phyloP scores from a whole-genome alignment of 2,113 vertebrate genomes.

The Cinclus mexicanus region DNA sequence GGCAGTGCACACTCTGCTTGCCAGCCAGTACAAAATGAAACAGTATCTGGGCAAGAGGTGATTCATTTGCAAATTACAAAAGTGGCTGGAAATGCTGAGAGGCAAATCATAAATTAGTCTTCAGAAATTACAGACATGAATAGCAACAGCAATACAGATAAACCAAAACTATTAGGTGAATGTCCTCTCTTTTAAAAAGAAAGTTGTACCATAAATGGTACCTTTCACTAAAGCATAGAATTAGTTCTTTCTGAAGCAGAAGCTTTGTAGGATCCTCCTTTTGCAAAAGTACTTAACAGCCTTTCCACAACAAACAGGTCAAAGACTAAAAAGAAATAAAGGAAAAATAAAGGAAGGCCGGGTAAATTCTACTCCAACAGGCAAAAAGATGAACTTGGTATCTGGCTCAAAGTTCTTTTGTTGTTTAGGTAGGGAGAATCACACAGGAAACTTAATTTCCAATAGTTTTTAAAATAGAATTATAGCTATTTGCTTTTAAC shows the following conservation, averaged over 20 bases:
- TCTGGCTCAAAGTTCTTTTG: background rate
- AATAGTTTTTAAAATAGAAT: background rate
- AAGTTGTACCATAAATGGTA: background rate
- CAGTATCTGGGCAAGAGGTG: background rate
- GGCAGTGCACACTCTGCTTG: background rate
- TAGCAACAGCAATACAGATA: background rate
- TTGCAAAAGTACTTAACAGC: background rate
- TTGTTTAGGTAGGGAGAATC: background rate
- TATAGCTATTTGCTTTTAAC: background rate
- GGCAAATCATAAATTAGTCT: background rate
- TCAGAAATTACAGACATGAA: background rate
- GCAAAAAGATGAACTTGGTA: background rate
- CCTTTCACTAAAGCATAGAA: background rate
- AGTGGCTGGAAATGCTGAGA: background rate
- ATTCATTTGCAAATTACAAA: conserved; percentile 12
- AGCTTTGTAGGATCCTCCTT: background rate
- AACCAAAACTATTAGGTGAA: background rate
- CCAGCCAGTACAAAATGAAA: background rate
- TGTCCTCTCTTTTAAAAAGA: background rate
- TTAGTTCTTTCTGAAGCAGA: background rate
- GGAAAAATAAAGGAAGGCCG: background rate
- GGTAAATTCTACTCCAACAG: background rate
- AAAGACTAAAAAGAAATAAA: background rate
- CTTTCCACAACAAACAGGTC: background rate
- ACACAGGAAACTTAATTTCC: background rate